Conservation (phyloP, 1,140 invertebrate genomes). For the Drosophila burlai region DNA sequence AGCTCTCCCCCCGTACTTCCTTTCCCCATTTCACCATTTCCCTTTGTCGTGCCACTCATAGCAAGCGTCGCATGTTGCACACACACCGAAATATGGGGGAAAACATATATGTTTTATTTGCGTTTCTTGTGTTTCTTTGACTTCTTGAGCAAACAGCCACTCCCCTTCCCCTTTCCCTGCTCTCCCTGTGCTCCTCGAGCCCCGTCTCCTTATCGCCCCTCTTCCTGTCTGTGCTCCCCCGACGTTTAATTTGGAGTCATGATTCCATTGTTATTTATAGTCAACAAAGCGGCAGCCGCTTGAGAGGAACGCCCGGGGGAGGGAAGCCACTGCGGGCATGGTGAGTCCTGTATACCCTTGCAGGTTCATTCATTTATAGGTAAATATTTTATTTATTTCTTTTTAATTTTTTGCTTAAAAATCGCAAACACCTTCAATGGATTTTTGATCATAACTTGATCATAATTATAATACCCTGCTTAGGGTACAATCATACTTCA, state of each 20-base stretch:
- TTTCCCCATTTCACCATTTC: background rate
- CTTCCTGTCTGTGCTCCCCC: slow-evolving; percentile 20
- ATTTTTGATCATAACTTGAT: no score
- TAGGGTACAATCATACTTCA: no score
- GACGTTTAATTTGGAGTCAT: slow-evolving; percentile 81
- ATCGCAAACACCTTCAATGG: no score
- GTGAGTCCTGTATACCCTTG: background rate
- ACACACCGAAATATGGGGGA: background rate
- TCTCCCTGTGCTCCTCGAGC: background rate
- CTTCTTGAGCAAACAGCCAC: slow-evolving; percentile 54
- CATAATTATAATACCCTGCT: no score
- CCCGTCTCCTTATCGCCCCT: slow-evolving; percentile 8
- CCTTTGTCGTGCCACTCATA: slow-evolving; percentile 21
- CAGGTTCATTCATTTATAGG: background rate
- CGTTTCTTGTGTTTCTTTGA: slow-evolving; percentile 60
- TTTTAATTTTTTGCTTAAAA: no score
- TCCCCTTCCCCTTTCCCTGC: background rate
- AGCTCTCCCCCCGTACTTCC: background rate
- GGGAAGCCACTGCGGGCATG: background rate
- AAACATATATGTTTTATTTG: slow-evolving; percentile 47
- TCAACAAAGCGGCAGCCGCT: slow-evolving; percentile 72
- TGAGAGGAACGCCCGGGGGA: slow-evolving; percentile 7
- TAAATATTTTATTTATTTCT: no score
- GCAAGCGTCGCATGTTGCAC: slow-evolving; percentile 46
- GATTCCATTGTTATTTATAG: slow-evolving; percentile 83